Evolutionary conservation across 1,140 invertebrate species (phyloP).

Genomic region (Drosophila nasuta): DNA sequence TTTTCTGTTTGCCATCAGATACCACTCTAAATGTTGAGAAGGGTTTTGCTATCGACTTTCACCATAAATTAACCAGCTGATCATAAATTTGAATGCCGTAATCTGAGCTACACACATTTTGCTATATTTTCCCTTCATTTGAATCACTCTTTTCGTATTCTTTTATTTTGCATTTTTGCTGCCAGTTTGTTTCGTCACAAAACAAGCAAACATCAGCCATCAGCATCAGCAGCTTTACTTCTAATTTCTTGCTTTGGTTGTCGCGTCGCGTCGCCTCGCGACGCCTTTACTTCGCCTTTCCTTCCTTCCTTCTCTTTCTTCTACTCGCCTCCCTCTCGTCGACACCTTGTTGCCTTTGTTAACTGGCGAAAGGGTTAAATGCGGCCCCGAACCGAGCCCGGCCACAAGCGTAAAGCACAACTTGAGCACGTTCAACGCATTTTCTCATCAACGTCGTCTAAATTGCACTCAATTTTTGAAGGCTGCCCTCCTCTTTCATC

Average conservation of each 20-base stretch:
- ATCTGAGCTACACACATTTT: slow-evolving; percentile 35
- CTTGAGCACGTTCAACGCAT: slow-evolving; percentile 84
- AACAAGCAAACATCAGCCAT: slow-evolving; percentile 37
- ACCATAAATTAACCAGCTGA: slow-evolving; percentile 39
- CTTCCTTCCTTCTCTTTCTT: not conserved
- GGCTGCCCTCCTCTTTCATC: slow-evolving; percentile 48
- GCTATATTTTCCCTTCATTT: slow-evolving; percentile 8
- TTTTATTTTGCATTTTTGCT: not conserved
- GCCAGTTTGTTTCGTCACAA: slow-evolving; percentile 37
- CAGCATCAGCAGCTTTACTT: slow-evolving; percentile 40
- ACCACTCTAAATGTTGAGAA: not conserved
- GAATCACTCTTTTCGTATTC: slow-evolving; percentile 42
- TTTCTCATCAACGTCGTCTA: slow-evolving; percentile 81
- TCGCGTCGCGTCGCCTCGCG: slow-evolving; percentile 12
- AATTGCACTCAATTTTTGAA: slow-evolving; percentile 84
- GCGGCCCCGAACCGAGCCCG: slow-evolving; percentile 25
- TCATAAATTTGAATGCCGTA: slow-evolving; percentile 46
- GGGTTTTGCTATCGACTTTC: slow-evolving; percentile 5
- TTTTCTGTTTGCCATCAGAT: not conserved
- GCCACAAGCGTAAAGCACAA: slow-evolving; percentile 64
- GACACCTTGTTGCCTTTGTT: slow-evolving; percentile 59
- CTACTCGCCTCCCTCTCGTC: not conserved
- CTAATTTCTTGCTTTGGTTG: slow-evolving; percentile 54
- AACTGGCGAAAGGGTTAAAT: slow-evolving; percentile 72
- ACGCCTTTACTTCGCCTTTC: not conserved